Conservation (phyloP, 2,113 vertebrate genomes). For the Ictalurus punctatus region DNA sequence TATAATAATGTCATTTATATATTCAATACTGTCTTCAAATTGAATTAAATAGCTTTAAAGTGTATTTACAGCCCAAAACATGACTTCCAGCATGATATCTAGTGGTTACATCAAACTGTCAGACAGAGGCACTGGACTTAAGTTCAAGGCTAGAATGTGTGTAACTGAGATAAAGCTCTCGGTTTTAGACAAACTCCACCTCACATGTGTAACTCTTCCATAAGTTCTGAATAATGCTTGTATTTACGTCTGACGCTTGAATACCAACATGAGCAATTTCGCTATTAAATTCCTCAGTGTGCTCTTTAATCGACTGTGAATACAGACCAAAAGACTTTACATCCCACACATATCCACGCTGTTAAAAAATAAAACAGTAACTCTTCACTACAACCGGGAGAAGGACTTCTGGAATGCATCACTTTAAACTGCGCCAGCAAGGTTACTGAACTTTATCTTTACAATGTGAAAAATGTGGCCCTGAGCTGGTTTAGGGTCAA, state of each 20-base stretch:
- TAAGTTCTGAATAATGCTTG: neutral
- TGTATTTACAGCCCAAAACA: neutral
- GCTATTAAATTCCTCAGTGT: neutral
- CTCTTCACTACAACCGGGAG: neutral
- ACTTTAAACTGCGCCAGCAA: neutral
- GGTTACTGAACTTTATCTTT: slow-evolving; percentile 3
- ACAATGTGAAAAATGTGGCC: slow-evolving; percentile 44
- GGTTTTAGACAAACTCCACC: neutral
- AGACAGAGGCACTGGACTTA: neutral
- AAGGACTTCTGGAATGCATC: neutral
- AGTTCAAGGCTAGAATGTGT: neutral
- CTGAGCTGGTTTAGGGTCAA: neutral
- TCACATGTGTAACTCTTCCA: neutral
- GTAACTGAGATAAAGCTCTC: neutral
- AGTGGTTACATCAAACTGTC: neutral
- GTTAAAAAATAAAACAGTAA: neutral
- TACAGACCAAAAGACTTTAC: neutral
- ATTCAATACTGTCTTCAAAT: neutral
- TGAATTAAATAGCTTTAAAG: neutral
- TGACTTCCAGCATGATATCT: neutral
- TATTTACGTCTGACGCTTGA: neutral
- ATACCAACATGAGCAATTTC: neutral
- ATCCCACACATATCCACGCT: neutral
- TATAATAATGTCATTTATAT: neutral
- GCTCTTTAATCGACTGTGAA: neutral